A percentile compares a stretch with the other conserved stretches of the same genome.
phyloP scores from a whole-genome alignment of 1,140 invertebrate species.

The Drosophila pseudoananassae region DNA sequence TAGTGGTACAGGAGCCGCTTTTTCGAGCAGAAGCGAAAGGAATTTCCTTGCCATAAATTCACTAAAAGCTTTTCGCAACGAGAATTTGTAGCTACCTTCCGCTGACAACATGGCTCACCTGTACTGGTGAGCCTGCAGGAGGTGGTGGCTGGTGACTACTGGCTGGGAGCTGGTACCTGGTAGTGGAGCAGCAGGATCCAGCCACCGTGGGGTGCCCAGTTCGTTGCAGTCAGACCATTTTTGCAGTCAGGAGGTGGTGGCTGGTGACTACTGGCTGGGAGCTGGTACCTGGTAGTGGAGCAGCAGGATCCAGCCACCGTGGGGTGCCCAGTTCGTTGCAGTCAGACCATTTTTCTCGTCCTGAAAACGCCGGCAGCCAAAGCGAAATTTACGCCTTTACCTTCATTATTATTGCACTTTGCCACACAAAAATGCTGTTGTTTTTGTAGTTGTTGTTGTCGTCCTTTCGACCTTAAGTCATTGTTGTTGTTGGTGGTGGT shows the following conservation, averaged over 20 bases:
- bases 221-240: slow-evolving; percentile 56
- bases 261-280: not conserved
- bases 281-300: not conserved
- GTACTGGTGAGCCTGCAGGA: slow-evolving; percentile 16
- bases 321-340: slow-evolving; percentile 49
- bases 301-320: slow-evolving; percentile 36
- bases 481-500: not conserved
- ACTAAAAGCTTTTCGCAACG: slow-evolving; percentile 79
- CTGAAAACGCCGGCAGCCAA: slow-evolving; percentile 51
- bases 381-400: slow-evolving; percentile 78
- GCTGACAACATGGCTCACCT: slow-evolving; percentile 79
- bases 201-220: slow-evolving; percentile 42
- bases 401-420: slow-evolving; percentile 82
- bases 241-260: no score
- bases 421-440: slow-evolving; percentile 37
- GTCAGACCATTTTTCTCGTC: slow-evolving; percentile 54
- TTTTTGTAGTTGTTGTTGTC: slow-evolving; percentile 25
- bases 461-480: not conserved
- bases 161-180: no score
- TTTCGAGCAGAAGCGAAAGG: slow-evolving; percentile 55
- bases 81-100: slow-evolving; percentile 81
- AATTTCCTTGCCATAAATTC: slow-evolving; percentile 81
- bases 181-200: slow-evolving; percentile 29
- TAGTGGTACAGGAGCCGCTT: slow-evolving; percentile 13
- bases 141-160: not conserved